phyloP scores from a whole-genome alignment of 2,113 vertebrate species.

The Spizaetus ornatus region DNA sequence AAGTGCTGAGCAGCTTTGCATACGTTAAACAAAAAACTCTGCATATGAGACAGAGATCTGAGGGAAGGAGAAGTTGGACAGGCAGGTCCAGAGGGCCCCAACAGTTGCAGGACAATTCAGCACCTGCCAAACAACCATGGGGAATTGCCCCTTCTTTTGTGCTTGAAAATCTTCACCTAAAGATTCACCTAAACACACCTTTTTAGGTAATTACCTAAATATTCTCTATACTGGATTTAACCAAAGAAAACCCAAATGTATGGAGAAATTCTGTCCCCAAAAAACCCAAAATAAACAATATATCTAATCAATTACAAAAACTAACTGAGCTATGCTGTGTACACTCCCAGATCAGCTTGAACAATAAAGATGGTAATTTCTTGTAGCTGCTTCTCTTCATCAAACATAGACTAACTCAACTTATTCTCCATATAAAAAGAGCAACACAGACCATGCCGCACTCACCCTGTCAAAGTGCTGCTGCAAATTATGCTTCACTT shows the following conservation, averaged over 20 bases:
- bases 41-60: background rate
- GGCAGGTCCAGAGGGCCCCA: background rate
- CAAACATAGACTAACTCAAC: background rate
- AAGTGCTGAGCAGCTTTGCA: background rate
- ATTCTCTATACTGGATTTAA: background rate
- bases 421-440: background rate
- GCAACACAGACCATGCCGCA: background rate
- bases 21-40: background rate
- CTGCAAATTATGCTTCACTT: conserved; percentile 75
- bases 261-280: background rate
- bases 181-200: background rate
- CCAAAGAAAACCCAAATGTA: background rate
- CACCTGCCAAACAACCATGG: background rate
- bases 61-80: background rate
- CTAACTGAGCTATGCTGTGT: background rate
- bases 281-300: background rate
- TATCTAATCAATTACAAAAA: background rate
- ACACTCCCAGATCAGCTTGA: background rate
- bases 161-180: background rate
- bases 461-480: conserved; percentile 79
- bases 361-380: background rate
- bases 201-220: background rate
- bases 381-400: background rate
- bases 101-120: background rate
- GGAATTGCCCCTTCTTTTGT: background rate